Base-by-base conservation (phyloP, 1,140 invertebrate genomes). In the Xylocopa sonorina region DNA sequence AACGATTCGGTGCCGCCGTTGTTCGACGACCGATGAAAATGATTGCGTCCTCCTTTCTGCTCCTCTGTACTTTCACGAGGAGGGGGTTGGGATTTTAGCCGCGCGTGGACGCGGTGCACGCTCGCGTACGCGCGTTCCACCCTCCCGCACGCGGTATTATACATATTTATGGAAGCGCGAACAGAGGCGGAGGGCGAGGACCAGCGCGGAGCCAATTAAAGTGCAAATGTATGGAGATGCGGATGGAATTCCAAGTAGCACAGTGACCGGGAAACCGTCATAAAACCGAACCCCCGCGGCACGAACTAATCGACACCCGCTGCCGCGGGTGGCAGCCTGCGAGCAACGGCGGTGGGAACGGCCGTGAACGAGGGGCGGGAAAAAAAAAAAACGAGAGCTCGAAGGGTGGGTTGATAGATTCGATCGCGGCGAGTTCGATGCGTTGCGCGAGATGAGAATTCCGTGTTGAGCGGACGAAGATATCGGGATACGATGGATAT, bases 181-280 rank as follows among this genome's bases (percentile, higher is more conserved):
- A 73, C 72, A 66, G 66, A 80, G 74, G 63, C 66, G 27, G 14
- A 41, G 16, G 16, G 57, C 46, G 69, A 34, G 64, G 50, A 64
- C 63, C 57, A 81, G 68, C 78, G 73, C 76, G 78, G 83, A 91
- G 82, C 88, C 90, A 92, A 92, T 92, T 92, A 92, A 92, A 92
- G 89, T 92, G 90, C 87, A 92, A 92, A 92, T 92, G 87, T 86
- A 92, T 92, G 90, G 90, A 92, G 88, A 92, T 92, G 77, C 71
- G 83, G 78, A 84, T 88, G 82, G 84, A 87, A 90, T 91, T 82
- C 83, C 81, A 89, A 91, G 87, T 86, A 89, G 87, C 80, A 87
- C 76, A 81, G 84, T 88, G 88, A 90, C 87, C 88, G 77, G 83
- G 85, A 91, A 90, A 89, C 80, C 80, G 67, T 72, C 69, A 83